Conservation (phyloP, 2,888 invertebrate species). For the Dastarcus helophoroides region DNA sequence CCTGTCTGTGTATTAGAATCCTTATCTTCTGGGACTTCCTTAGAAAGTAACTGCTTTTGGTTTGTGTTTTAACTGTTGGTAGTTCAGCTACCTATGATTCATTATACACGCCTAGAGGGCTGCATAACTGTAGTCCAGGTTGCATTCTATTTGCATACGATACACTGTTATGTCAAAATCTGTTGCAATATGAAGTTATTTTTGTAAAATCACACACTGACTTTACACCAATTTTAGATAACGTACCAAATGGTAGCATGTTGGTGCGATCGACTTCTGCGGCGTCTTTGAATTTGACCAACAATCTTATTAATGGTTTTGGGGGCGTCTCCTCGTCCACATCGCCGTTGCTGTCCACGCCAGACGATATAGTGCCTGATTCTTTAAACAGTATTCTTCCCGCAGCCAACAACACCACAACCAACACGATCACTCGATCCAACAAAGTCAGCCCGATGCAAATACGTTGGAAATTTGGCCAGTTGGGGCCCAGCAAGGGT, state of each 20-base stretch:
- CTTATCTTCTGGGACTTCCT: no score
- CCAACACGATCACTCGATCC: conserved; percentile 44
- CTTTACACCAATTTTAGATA: conserved; percentile 30
- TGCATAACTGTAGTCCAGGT: no score
- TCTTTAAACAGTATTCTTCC: conserved; percentile 44
- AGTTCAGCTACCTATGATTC: no score
- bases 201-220: no score
- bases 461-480: conserved; percentile 86
- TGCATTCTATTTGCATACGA: no score
- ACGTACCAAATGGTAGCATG: conserved; percentile 37
- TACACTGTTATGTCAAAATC: no score
- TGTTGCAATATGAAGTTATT: no score
- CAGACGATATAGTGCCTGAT: conserved; percentile 38
- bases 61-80: no score
- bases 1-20: no score
- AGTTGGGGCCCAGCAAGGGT: conserved; percentile 81
- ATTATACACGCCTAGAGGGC: no score
- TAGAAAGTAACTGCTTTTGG: no score
- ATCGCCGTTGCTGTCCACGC: conserved; percentile 47
- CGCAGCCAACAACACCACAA: conserved; percentile 34
- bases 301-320: conserved; percentile 43
- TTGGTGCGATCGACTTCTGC: conserved; percentile 50
- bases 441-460: conserved; percentile 76
- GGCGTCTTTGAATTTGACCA: conserved; percentile 42
- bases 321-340: conserved; percentile 48